These are phyloP conservation scores for Macropodus opercularis DNA, from an alignment of 2,797 vertebrate species.

Conservation along the genomic window DNA sequence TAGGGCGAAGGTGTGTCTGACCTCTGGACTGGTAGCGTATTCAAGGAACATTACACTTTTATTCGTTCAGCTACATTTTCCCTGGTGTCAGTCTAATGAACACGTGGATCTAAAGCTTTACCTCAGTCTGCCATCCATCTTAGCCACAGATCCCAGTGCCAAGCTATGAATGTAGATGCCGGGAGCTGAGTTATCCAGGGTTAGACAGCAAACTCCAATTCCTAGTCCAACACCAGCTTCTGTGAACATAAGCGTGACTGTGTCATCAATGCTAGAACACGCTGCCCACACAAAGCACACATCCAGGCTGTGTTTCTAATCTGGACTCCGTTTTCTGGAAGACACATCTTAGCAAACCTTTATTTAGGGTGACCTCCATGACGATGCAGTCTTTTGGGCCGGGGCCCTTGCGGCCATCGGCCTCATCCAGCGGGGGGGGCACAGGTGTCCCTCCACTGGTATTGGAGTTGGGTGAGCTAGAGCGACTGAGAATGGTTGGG, in stretches of 20 bases:
- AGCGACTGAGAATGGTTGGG: slow-evolving; percentile 89
- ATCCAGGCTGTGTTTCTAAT: no score
- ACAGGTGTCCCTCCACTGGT: slow-evolving; percentile 70
- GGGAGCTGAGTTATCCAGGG: slow-evolving; percentile 87
- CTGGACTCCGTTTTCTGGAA: no score
- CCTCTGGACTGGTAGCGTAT: no score
- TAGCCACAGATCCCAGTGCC: slow-evolving; percentile 93
- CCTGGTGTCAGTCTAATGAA: not conserved
- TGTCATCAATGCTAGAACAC: not conserved
- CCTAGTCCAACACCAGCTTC: slow-evolving; percentile 93
- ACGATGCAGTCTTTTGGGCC: slow-evolving; percentile 92
- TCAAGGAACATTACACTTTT: no score
- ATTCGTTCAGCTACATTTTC: not conserved
- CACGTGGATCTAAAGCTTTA: slow-evolving; percentile 44
- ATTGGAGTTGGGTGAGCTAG: slow-evolving; percentile 90
- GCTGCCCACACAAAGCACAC: no score
- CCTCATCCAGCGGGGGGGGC: slow-evolving; percentile 72
- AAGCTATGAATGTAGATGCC: slow-evolving; percentile 97
- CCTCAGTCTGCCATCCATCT: slow-evolving; percentile 96
- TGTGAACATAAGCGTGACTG: slow-evolving; percentile 47
- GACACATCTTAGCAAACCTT: no score
- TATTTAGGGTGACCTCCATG: slow-evolving; percentile 95
- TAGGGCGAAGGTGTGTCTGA: no score
- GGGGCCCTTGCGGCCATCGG: slow-evolving; percentile 74
- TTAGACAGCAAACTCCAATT: slow-evolving; percentile 93